Evolutionary conservation across 2,888 invertebrate genomes (phyloP).

Genomic region (Acleris laterana): DNA sequence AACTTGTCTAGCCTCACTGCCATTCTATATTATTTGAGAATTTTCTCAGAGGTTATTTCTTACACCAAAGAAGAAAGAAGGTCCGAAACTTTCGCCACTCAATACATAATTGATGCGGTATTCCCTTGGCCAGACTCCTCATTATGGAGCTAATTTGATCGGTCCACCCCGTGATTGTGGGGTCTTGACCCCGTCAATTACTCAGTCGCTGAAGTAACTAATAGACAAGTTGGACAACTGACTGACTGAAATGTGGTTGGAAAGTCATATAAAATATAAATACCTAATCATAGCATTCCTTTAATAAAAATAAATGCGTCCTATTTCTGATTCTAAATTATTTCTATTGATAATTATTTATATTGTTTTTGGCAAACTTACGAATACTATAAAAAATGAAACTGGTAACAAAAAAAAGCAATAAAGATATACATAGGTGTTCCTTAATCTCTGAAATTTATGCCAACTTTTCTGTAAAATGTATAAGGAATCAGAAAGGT

Average conservation of each 20-base stretch:
- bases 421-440: no score
- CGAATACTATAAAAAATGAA: no score
- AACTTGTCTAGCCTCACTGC: not conserved
- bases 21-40: not conserved
- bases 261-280: conserved; percentile 17
- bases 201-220: conserved; percentile 39
- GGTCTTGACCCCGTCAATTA: conserved; percentile 47
- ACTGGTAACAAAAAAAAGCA: no score
- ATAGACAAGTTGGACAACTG: conserved; percentile 44
- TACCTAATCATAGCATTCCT: no score
- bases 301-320: no score
- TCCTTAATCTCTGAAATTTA: no score
- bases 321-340: no score
- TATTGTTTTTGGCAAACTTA: no score
- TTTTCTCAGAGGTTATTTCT: not conserved
- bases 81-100: conserved; percentile 5
- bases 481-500: no score
- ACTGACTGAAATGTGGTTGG: conserved; percentile 35
- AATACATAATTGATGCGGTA: conserved; percentile 21
- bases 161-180: conserved; percentile 27
- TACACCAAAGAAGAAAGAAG: no score
- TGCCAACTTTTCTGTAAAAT: no score
- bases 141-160: conserved; percentile 32
- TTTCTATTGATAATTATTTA: no score
- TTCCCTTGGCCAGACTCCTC: conserved; percentile 18